phyloP scores from a whole-genome alignment of 1,140 invertebrate genomes.

The Saccostrea echinata region DNA sequence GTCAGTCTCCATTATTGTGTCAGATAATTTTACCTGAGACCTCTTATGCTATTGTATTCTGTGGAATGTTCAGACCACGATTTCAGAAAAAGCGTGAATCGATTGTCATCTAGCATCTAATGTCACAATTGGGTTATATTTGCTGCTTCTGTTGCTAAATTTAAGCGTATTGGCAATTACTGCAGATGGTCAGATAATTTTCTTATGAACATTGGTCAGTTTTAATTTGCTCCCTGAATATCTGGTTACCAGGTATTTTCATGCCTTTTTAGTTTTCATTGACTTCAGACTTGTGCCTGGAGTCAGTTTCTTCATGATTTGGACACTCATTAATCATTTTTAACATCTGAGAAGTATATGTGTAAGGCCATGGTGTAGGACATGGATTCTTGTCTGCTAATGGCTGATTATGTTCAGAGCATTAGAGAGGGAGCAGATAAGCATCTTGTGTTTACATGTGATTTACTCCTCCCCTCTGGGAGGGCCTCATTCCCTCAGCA shows the following conservation, averaged over 20 bases:
- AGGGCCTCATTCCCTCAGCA: slow-evolving; percentile 20
- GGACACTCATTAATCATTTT: slow-evolving; percentile 13
- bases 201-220: background rate
- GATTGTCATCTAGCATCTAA: background rate
- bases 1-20: background rate
- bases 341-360: slow-evolving; percentile 10
- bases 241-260: background rate
- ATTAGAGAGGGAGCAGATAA: background rate
- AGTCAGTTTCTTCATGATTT: background rate
- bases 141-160: background rate
- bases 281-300: background rate
- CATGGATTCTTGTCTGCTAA: background rate
- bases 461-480: slow-evolving; percentile 16
- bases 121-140: slow-evolving; percentile 12
- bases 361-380: background rate
- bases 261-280: background rate
- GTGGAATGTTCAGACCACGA: background rate
- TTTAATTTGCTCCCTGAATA: background rate
- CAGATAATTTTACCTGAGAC: background rate
- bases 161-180: background rate
- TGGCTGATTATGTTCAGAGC: background rate
- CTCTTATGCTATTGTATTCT: background rate
- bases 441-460: slow-evolving; percentile 21
- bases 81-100: background rate
- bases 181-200: background rate